Evolutionary conservation across 2,888 invertebrate species (phyloP).

Genomic region (Drosophila neutralis): DNA sequence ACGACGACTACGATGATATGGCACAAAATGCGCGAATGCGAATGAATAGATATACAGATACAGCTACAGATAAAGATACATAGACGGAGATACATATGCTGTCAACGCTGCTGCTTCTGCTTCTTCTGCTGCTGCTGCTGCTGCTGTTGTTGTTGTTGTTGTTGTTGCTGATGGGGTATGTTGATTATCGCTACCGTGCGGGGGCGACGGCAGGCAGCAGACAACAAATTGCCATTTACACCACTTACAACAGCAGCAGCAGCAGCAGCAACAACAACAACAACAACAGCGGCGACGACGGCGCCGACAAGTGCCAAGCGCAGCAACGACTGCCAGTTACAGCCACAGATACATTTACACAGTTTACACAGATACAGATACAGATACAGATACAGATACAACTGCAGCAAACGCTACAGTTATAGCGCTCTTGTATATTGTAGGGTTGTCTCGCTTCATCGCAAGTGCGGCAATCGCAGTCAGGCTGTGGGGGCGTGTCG

Average conservation of each 20-base stretch:
- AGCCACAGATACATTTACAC: conserved; percentile 22
- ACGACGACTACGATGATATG: conserved; percentile 64
- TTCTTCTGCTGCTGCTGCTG: conserved; percentile 21
- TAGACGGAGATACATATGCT: conserved; percentile 40
- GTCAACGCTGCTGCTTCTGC: conserved; percentile 54
- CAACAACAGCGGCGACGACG: conserved; percentile 26
- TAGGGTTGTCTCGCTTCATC: conserved; percentile 67
- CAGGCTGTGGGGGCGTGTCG: conserved; percentile 61
- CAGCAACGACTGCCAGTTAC: conserved; percentile 30
- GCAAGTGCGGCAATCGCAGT: conserved; percentile 39
- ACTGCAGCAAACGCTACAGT: conserved; percentile 3
- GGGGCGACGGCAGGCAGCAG: conserved; percentile 60
- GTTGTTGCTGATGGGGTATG: conserved; percentile 24
- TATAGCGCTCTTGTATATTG: not conserved
- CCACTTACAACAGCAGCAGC: conserved; percentile 70
- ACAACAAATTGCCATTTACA: conserved; percentile 81
- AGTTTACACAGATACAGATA: conserved; percentile 18
- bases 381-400: conserved; percentile 36
- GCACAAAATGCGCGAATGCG: conserved; percentile 72
- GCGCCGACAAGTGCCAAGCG: conserved; percentile 42
- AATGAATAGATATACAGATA: conserved; percentile 59
- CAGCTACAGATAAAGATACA: conserved; percentile 18
- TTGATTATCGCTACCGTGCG: conserved; percentile 70
- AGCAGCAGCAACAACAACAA: conserved; percentile 16
- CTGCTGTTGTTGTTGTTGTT: conserved; percentile 18